phyloP scores from a whole-genome alignment of 2,797 vertebrate species.

The Chaunax sp. region DNA sequence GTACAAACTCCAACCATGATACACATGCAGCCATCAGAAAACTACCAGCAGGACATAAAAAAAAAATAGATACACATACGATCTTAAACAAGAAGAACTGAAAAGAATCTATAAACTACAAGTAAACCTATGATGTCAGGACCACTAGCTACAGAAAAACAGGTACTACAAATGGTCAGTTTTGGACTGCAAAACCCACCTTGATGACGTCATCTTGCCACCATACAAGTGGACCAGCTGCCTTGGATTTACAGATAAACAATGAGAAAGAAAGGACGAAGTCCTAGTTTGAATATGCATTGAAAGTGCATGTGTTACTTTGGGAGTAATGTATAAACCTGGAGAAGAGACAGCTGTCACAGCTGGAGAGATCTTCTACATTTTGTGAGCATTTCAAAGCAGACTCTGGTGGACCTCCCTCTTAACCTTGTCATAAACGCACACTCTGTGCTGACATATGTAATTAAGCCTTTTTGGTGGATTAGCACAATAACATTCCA shows the following conservation, averaged over 20 bases:
- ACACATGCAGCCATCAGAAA: conserved; percentile 37
- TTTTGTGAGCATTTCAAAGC: conserved; percentile 9
- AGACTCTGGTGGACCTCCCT: conserved; percentile 5
- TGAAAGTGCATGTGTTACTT: conserved; percentile 19
- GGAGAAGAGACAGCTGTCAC: conserved; percentile 1
- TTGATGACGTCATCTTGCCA: neutral
- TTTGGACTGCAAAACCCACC: conserved; percentile 5
- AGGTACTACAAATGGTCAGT: conserved; percentile 33
- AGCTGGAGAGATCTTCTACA: conserved; percentile 8
- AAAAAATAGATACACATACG: conserved; percentile 18
- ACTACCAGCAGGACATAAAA: conserved; percentile 70
- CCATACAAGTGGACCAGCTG: conserved; percentile 15
- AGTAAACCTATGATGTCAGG: conserved; percentile 58
- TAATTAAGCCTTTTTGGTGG: conserved; percentile 17
- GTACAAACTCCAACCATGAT: conserved; percentile 48
- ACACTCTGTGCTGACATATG: conserved; percentile 21
- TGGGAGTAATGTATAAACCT: conserved; percentile 13
- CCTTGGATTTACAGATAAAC: conserved; percentile 11
- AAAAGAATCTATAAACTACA: conserved; percentile 24
- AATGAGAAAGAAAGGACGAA: neutral
- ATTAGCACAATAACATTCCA: conserved; percentile 46
- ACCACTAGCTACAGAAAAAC: conserved; percentile 11
- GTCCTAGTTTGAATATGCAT: neutral
- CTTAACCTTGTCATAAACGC: neutral
- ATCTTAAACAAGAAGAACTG: conserved; percentile 22